These are phyloP conservation scores for Teinopalpus imperialis DNA, from an alignment of 2,888 invertebrate species.

Conservation along the genomic window DNA sequence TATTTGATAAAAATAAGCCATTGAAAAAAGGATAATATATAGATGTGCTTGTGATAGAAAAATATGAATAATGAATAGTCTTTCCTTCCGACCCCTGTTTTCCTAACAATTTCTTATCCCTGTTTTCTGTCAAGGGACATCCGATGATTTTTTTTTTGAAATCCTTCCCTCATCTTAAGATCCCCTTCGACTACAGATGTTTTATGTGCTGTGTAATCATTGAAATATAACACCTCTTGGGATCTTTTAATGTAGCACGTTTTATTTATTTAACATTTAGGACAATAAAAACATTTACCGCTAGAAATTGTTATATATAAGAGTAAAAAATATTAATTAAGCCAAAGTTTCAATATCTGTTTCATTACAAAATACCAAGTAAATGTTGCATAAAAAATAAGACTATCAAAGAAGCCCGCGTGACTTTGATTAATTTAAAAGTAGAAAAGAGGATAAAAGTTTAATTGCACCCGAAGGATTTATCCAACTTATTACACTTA, in stretches of 20 bases:
- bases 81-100: constrained; percentile 26
- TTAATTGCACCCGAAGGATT: constrained; percentile 5
- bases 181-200: not conserved
- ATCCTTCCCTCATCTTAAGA: constrained; percentile 9
- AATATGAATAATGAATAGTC: constrained; percentile 26
- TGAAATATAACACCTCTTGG: not conserved
- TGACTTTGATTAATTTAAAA: constrained; percentile 20
- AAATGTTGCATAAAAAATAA: no score
- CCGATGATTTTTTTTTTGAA: constrained; percentile 12
- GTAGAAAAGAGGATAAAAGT: constrained; percentile 8
- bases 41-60: constrained; percentile 21
- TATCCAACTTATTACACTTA: constrained; percentile 4
- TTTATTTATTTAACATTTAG: no score
- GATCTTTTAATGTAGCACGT: no score
- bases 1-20: constrained; percentile 12
- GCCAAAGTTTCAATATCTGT: not conserved
- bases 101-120: constrained; percentile 24
- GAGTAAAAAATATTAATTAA: no score
- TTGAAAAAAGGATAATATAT: constrained; percentile 17
- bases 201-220: not conserved
- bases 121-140: constrained; percentile 25
- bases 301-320: no score
- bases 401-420: not conserved
- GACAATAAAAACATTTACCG: no score
- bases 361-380: no score